Evolutionary conservation across 2,797 vertebrate genomes (phyloP).

Genomic region (Echiichthys vipera): DNA sequence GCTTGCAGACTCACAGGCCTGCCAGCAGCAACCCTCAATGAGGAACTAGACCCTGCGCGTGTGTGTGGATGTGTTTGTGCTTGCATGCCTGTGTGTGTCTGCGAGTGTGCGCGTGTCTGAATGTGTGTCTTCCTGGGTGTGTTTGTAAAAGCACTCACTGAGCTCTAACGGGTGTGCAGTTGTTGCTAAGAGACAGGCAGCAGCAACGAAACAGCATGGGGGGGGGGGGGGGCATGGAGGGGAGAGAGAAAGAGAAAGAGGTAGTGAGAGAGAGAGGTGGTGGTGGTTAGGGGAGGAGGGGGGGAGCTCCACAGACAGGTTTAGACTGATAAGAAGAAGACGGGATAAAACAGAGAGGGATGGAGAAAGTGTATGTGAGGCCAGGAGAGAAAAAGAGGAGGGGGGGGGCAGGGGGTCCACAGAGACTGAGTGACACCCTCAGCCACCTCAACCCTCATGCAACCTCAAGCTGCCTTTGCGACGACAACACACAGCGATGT

Average conservation of each 20-base stretch:
- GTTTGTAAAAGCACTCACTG: conserved; percentile 88
- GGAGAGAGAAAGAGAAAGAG: conserved; percentile 27
- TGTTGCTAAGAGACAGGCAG: conserved; percentile 99
- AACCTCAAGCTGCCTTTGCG: no score
- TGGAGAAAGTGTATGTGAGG: conserved; percentile 69
- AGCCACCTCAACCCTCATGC: conserved; percentile 10
- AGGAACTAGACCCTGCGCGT: conserved; percentile 74
- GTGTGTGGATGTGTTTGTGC: conserved; percentile 35
- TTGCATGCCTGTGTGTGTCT: conserved; percentile 33
- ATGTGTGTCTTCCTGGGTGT: conserved; percentile 81
- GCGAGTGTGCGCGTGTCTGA: conserved; percentile 51
- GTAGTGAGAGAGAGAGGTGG: conserved; percentile 33
- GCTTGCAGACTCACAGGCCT: conserved; percentile 81
- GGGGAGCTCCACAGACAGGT: conserved; percentile 64
- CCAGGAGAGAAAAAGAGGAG: conserved; percentile 52
- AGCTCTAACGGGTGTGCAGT: conserved; percentile 94
- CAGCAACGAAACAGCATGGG: conserved; percentile 87
- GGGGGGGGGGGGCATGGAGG: conserved; percentile 53
- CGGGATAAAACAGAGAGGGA: conserved; percentile 57
- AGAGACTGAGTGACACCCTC: conserved; percentile 93
- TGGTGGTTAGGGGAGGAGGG: conserved; percentile 26
- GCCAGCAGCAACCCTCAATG: conserved; percentile 80
- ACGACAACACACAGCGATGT: not conserved
- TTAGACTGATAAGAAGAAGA: conserved; percentile 73
- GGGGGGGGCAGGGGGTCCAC: conserved; percentile 93